Base-by-base conservation (phyloP, 2,888 invertebrate species). In the Athalia circularis region DNA sequence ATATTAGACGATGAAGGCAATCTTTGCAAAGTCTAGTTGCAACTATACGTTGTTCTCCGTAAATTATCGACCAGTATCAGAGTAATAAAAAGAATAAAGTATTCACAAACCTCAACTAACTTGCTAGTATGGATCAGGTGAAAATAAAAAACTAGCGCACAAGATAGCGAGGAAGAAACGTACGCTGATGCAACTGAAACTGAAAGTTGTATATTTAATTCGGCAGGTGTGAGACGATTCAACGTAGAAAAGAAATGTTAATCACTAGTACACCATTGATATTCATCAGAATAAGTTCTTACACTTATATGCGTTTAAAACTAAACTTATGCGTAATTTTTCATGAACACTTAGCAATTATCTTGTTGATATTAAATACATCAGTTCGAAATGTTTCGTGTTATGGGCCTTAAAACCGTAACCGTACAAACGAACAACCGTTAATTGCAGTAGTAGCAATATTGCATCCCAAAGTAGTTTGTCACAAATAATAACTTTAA, bases 311-410 rank as follows among this genome's bases (percentile, higher is more conserved):
- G 9, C 13, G 48, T 61, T 43, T 47, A 54, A 54, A 43, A 68
- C 59, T 72, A 59, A 59, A 72, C 59, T 72, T 59, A 59, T 11
- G 78, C 78, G 81, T 81, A 79, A 29, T 80, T 77, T 79, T 78
- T 77, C 77, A 79, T 81, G 80, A 84, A 84, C 84, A 82, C 78
- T 82, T 83, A 83, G 72, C 78, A 77, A 68, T 80, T 83, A 80
- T 50, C 45, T 61, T 70, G n/a, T 70, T 68, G 61, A 70, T 81
- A 74, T 81, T 84, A 81, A 77, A 84, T 82, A 78, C 72, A 79
- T 54, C 80, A 68, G 75, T 80, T 80, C 67, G 79, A 74, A 57
- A 59, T 67, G 65, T 74, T 77, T 80, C 80, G 67, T 50, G 50
- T 70, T 50, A 70, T 7, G 57, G 11, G 13, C 43, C 13, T 47